These are phyloP conservation scores for Aptenodytes patagonicus DNA, from an alignment of 2,113 vertebrate genomes.

Conservation along the genomic window DNA sequence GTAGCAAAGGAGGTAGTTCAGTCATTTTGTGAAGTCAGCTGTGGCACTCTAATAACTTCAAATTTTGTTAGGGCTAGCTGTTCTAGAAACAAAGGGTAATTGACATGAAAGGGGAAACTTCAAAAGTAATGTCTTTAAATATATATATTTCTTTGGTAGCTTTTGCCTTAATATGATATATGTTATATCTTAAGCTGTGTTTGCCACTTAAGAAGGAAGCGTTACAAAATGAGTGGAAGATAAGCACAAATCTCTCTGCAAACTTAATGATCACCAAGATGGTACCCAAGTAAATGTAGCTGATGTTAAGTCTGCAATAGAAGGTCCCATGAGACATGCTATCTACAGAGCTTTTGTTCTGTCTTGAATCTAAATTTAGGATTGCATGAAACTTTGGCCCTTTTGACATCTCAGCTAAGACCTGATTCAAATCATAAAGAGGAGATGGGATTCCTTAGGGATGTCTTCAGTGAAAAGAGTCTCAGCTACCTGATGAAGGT, in stretches of 20 bases:
- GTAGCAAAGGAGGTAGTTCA: not conserved
- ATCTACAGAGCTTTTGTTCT: not conserved
- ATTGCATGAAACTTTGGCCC: constrained; percentile 90
- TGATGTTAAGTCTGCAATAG: not conserved
- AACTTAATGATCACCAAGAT: not conserved
- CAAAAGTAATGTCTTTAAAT: not conserved
- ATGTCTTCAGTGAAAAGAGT: constrained; percentile 92
- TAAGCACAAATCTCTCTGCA: not conserved
- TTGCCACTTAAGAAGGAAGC: not conserved
- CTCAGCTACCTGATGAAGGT: constrained; percentile 93
- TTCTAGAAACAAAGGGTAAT: not conserved
- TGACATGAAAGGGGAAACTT: not conserved
- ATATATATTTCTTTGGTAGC: not conserved
- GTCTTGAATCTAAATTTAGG: constrained; percentile 65
- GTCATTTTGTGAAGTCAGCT: not conserved
- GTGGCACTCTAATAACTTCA: not conserved
- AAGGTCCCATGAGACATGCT: rapidly evolving
- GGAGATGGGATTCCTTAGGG: constrained; percentile 88
- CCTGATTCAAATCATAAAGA: constrained; percentile 91
- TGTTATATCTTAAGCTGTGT: not conserved
- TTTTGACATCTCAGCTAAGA: constrained; percentile 91
- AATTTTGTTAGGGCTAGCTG: not conserved
- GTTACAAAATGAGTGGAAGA: not conserved
- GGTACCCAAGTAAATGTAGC: not conserved
- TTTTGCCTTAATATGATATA: not conserved